Conservation (phyloP, 1,140 invertebrate genomes). For the Rhopalosiphum maidis region DNA sequence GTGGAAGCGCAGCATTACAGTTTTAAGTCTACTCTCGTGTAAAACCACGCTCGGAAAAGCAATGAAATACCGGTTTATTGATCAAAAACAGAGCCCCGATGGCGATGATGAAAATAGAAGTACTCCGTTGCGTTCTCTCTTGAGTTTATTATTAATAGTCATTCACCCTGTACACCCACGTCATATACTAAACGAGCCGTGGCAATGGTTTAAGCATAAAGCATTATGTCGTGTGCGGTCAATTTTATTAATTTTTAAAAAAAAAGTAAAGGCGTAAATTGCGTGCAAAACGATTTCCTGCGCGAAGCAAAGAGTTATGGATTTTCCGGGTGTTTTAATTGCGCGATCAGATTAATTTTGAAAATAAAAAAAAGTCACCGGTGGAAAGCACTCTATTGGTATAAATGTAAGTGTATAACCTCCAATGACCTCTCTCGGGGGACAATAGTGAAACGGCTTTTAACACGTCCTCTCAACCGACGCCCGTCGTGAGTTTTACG, state of each 20-base stretch:
- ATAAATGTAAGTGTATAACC: not conserved
- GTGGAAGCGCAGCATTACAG: not conserved
- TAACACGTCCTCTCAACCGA: not conserved
- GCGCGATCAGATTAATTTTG: not conserved
- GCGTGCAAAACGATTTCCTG: not conserved
- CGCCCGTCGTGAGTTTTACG: conserved; percentile 4
- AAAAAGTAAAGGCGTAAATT: not conserved
- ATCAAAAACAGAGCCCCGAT: not conserved
- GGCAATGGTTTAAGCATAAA: not conserved
- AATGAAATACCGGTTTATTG: not conserved
- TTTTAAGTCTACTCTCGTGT: not conserved
- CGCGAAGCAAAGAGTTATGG: not conserved
- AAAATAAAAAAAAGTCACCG: not conserved
- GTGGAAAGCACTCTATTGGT: not conserved
- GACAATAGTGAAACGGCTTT: not conserved
- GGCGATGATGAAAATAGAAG: not conserved
- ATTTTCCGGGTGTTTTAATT: not conserved
- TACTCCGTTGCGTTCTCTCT: not conserved
- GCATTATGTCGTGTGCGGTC: not conserved
- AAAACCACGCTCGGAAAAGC: not conserved
- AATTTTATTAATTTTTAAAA: not conserved
- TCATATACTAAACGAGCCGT: not conserved
- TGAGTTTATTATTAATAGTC: not conserved
- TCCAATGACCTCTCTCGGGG: not conserved
- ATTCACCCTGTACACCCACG: not conserved